Base-by-base conservation (phyloP, 2,888 invertebrate genomes). In the Limnephilus rhombicus region DNA sequence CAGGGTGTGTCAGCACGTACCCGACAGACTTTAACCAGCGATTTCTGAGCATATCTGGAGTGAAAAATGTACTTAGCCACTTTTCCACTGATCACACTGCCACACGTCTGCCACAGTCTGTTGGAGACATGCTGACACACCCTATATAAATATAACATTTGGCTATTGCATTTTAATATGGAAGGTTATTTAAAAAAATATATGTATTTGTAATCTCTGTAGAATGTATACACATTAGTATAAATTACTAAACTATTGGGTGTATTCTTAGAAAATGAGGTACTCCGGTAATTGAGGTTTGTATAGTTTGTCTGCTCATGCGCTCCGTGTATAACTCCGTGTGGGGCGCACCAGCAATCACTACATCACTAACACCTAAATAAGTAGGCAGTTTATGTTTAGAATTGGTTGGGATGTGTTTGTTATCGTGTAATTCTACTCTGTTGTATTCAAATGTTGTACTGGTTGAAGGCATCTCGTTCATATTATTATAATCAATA, bases 381-480 rank as follows among this genome's bases (percentile, higher is more conserved):
- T 81, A 91, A 45, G 87, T 89, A 88, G 88, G 83, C 91, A 49
- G 86, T 81, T 82, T 12, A 29, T 91, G 89, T 89, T 91, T 80
- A 88, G 88, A 88, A 88, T 88, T 31, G 68, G 68, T 31, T 88
- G 29, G 53, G 68, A 53, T 88, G 86, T 86, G 92, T 92, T 92
- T 31, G 31, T 1, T 31, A 31, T 31, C 89, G 91, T 92, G 80
- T 92, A 81, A 93, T 90, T 24, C 24, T 68, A 68, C 68, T 24
- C 68, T 68, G 24, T 91, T 92, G 90, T 92, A 90, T 95, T 94
- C 87, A 92, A 95, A 95, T 96, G 95, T 96, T 96, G 96, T 96
- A 96, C 96, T 96, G 96, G 96, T 94, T 94, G 94, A 96, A 96
- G 96, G 96, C 96, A 96, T 96, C 95, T 95, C 96, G 96, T 96